Conservation (phyloP, 2,888 invertebrate genomes). For the Agrilus biguttatus region DNA sequence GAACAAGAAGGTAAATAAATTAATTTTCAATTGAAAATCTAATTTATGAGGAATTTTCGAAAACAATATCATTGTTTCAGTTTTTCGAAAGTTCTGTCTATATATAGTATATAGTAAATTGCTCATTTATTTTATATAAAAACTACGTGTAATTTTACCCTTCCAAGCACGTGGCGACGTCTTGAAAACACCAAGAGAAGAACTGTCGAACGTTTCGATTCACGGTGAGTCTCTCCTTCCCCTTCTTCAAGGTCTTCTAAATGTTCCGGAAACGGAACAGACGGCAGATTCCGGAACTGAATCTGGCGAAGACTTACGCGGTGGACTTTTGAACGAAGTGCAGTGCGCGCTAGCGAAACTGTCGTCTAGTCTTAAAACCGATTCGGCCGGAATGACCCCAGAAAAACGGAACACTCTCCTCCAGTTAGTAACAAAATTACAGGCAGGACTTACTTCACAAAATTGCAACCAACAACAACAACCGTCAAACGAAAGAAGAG, state of each 20-base stretch:
- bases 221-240: slow-evolving; percentile 67
- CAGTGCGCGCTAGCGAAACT: slow-evolving; percentile 29
- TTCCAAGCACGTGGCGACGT: slow-evolving; percentile 36
- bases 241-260: slow-evolving; percentile 51
- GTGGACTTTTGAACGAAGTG: slow-evolving; percentile 38
- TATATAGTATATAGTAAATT: not conserved
- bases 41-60: not conserved
- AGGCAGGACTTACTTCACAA: slow-evolving; percentile 30
- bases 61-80: too few species aligned
- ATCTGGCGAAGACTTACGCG: slow-evolving; percentile 53
- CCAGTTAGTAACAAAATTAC: slow-evolving; percentile 59
- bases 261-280: slow-evolving; percentile 29
- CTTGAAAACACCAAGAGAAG: slow-evolving; percentile 35
- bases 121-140: not conserved
- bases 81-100: too few species aligned
- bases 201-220: slow-evolving; percentile 24
- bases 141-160: not conserved
- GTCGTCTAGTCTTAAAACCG: slow-evolving; percentile 28
- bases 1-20: slow-evolving; percentile 62
- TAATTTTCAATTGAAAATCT: not conserved
- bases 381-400: slow-evolving; percentile 31
- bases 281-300: slow-evolving; percentile 51
- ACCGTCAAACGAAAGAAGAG: slow-evolving; percentile 40
- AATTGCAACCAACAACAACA: slow-evolving; percentile 19
- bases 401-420: slow-evolving; percentile 67